Evolutionary conservation across 2,888 invertebrate species (phyloP).

Genomic region (Steinernema carpocapsae): DNA sequence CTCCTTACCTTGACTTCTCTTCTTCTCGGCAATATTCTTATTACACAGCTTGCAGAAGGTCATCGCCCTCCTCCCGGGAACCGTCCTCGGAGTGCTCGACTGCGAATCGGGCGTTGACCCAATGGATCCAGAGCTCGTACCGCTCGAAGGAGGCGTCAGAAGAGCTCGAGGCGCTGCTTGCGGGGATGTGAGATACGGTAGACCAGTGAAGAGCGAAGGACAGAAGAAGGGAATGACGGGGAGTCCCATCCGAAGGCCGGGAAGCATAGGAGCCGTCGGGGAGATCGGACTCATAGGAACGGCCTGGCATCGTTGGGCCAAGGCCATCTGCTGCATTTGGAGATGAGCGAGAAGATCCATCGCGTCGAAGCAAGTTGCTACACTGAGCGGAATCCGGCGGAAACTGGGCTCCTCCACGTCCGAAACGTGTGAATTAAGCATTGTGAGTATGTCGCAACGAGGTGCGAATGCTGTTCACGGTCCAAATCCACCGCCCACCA

Average conservation of each 20-base stretch:
- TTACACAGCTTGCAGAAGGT: slow-evolving; percentile 2
- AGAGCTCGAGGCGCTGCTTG: not conserved
- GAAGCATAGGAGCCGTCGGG: not conserved
- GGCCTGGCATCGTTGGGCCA: not conserved
- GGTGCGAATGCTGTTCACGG: not conserved
- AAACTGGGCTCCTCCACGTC: no score
- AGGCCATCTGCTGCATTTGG: not conserved
- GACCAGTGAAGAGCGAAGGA: not conserved
- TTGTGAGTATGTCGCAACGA: not conserved
- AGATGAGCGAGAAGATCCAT: not conserved
- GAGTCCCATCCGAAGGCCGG: not conserved
- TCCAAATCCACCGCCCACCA: not conserved
- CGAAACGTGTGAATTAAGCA: not conserved
- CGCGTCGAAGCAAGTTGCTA: not conserved
- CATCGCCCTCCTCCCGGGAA: slow-evolving; percentile 10
- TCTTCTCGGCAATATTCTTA: not conserved
- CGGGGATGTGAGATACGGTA: slow-evolving; percentile 2
- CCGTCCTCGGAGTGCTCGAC: not conserved
- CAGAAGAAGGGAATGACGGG: slow-evolving; percentile 10
- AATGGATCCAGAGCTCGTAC: not conserved
- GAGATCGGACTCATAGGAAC: not conserved
- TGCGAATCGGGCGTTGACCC: not conserved
- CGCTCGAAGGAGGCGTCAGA: not conserved
- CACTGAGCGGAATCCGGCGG: no score
- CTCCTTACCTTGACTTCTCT: slow-evolving; percentile 7